A percentile compares a stretch with the other conserved stretches of the same genome.
Evolutionary conservation across 2,888 invertebrate species (phyloP).

Genomic region (Tolmerus cingulatus): DNA sequence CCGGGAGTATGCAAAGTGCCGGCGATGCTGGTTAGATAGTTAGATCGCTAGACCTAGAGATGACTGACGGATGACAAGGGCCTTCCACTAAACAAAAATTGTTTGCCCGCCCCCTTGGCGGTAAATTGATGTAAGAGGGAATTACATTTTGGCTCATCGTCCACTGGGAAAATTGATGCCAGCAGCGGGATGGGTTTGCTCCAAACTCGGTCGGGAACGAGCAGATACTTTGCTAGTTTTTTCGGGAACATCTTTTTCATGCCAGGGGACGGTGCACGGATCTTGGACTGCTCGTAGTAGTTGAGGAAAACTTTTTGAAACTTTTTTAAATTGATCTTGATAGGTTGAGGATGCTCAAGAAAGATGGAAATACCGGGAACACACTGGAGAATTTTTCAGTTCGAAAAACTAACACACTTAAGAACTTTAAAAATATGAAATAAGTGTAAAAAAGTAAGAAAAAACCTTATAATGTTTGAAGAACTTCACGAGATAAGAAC

Average conservation of each 20-base stretch:
- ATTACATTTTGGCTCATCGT: not conserved
- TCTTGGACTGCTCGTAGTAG: not conserved
- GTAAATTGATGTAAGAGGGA: not conserved
- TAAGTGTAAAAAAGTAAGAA: not conserved
- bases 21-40: not conserved
- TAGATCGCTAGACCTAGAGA: not conserved
- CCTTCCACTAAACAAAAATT: not conserved
- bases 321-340: not conserved
- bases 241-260: not conserved
- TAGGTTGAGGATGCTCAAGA: not conserved
- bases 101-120: not conserved
- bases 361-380: not conserved
- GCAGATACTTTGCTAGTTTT: not conserved
- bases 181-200: not conserved
- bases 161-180: not conserved
- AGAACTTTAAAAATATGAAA: not conserved
- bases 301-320: not conserved
- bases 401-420: not conserved
- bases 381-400: not conserved
- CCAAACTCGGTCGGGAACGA: not conserved
- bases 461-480: not conserved
- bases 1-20: not conserved
- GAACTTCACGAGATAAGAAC: not conserved
- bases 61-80: not conserved
- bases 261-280: not conserved